Conservation (phyloP, 2,113 vertebrate genomes). For the Lamprologus lemairii region DNA sequence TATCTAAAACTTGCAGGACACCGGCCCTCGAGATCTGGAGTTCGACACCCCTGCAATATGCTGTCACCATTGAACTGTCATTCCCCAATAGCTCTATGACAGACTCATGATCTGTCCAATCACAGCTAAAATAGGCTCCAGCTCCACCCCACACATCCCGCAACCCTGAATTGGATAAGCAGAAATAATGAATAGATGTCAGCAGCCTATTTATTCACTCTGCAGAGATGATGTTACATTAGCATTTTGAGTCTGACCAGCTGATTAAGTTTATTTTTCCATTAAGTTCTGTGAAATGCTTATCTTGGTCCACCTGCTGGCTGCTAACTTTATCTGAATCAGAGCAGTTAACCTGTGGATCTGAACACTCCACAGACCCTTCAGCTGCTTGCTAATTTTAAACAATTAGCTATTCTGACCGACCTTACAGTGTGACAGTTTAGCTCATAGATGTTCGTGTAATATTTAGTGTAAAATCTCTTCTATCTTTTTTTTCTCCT, state of each 20-base stretch:
- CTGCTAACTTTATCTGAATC: neutral
- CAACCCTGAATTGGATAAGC: neutral
- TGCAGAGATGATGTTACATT: neutral
- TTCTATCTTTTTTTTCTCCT: neutral
- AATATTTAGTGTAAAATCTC: neutral
- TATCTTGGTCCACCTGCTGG: neutral
- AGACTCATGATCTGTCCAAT: neutral
- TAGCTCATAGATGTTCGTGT: neutral
- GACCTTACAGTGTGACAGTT: neutral
- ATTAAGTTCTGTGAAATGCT: accelerated
- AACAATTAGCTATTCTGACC: neutral
- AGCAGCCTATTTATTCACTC: neutral
- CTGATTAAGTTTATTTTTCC: neutral
- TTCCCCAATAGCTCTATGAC: neutral
- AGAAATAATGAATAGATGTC: neutral
- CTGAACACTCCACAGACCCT: neutral
- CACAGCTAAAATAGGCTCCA: neutral
- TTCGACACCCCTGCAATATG: neutral
- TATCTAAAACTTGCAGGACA: neutral
- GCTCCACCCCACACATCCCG: neutral
- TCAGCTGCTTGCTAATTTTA: neutral
- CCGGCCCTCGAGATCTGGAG: neutral
- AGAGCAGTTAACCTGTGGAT: neutral
- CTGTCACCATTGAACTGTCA: neutral
- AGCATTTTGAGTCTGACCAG: neutral